These are phyloP conservation scores for Nasua narica DNA, from an alignment of 2,797 vertebrate species.

Conservation along the genomic window DNA sequence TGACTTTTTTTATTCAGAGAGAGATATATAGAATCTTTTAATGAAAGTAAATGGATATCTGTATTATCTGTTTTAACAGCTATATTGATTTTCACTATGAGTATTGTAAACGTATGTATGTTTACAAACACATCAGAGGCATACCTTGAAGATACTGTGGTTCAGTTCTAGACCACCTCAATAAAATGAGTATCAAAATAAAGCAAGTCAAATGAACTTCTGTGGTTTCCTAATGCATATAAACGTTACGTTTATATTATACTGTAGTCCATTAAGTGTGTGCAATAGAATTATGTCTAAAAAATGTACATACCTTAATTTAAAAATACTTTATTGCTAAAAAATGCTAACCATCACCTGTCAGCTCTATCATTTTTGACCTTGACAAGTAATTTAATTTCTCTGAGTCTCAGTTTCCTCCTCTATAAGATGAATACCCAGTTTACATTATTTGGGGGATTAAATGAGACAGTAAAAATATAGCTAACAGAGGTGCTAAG, in stretches of 20 bases:
- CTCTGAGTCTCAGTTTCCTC: neutral
- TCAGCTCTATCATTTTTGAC: neutral
- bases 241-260: neutral
- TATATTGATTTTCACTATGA: neutral
- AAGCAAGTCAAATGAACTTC: neutral
- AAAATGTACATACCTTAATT: neutral
- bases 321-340: neutral
- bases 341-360: neutral
- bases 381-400: neutral
- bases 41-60: neutral
- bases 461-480: neutral
- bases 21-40: neutral
- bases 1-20: neutral
- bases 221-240: neutral
- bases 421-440: neutral
- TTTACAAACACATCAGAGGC: neutral
- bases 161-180: neutral
- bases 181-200: neutral
- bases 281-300: neutral
- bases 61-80: neutral
- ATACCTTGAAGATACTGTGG: neutral
- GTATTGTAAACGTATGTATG: neutral
- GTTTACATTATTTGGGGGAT: neutral
- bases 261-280: neutral
- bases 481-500: neutral